A percentile compares a stretch with the other conserved stretches of the same genome.
These are phyloP conservation scores for Ectemnius continuus DNA, from an alignment of 2,888 invertebrate species.

Conservation along the genomic window DNA sequence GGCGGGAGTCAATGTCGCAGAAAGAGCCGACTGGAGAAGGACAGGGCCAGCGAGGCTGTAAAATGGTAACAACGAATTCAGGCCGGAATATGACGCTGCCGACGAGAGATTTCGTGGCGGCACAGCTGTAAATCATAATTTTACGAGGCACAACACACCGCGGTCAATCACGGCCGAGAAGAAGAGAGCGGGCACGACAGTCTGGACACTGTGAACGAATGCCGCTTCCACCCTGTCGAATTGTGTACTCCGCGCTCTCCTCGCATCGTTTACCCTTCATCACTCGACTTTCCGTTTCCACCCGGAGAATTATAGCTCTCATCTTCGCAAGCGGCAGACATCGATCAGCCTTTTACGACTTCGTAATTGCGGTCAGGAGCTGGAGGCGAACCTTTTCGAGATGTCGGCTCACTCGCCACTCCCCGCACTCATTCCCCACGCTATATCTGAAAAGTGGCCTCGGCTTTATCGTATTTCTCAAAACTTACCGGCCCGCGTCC, in stretches of 20 bases:
- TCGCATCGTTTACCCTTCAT: slow-evolving; percentile 1
- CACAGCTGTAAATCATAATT: slow-evolving; percentile 70
- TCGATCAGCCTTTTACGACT: slow-evolving; percentile 68
- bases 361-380: slow-evolving; percentile 63
- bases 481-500: too few relatives aligned
- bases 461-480: too few relatives aligned
- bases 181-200: slow-evolving; percentile 45
- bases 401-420: too few relatives aligned
- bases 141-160: slow-evolving; percentile 69
- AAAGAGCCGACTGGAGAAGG: too few relatives aligned
- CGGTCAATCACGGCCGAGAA: slow-evolving; percentile 57
- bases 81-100: slow-evolving; percentile 40
- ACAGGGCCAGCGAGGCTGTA: background rate
- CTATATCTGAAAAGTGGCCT: too few relatives aligned
- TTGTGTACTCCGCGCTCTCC: background rate
- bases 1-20: too few relatives aligned
- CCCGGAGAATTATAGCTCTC: slow-evolving; percentile 3
- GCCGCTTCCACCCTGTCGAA: slow-evolving; percentile 30
- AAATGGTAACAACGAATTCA: background rate
- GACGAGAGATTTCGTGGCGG: slow-evolving; percentile 56
- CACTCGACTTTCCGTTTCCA: too few relatives aligned
- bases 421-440: too few relatives aligned
- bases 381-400: too few relatives aligned
- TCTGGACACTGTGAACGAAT: slow-evolving; percentile 56
- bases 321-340: slow-evolving; percentile 37